These are phyloP conservation scores for Emys orbicularis DNA, from an alignment of 2,797 vertebrate species.

Conservation along the genomic window DNA sequence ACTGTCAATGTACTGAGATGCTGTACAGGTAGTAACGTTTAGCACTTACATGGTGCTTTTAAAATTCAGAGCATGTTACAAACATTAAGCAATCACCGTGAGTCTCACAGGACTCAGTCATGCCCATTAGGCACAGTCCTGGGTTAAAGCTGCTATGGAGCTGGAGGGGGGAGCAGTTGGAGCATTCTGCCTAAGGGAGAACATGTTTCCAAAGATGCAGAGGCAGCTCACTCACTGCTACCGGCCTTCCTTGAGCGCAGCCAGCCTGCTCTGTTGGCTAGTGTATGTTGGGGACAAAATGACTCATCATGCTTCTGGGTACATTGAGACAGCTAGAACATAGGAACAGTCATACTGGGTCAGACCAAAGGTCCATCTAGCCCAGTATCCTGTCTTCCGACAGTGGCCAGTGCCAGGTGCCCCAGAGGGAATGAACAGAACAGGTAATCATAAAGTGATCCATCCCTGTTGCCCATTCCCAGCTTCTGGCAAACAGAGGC, in stretches of 20 bases:
- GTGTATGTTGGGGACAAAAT: background rate
- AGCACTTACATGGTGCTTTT: background rate
- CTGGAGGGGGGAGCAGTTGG: conserved; percentile 22
- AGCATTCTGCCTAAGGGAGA: conserved; percentile 11
- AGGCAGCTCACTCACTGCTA: background rate
- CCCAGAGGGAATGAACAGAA: no score
- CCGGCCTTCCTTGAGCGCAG: background rate
- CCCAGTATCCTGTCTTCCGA: no score
- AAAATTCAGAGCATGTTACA: background rate
- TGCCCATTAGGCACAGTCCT: background rate
- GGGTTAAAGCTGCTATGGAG: background rate
- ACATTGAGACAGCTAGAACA: background rate
- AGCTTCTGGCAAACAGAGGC: no score
- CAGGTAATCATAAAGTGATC: no score
- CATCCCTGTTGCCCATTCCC: no score
- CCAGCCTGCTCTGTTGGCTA: background rate
- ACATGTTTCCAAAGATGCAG: background rate
- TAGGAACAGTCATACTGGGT: no score
- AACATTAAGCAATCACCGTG: background rate
- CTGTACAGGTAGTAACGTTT: background rate
- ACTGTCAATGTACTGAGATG: background rate
- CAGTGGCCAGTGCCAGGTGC: no score
- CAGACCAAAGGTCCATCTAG: no score
- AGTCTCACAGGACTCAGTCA: background rate
- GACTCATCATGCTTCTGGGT: background rate